Conservation (phyloP, 2,888 invertebrate species). For the Pantelozetes paolii region DNA sequence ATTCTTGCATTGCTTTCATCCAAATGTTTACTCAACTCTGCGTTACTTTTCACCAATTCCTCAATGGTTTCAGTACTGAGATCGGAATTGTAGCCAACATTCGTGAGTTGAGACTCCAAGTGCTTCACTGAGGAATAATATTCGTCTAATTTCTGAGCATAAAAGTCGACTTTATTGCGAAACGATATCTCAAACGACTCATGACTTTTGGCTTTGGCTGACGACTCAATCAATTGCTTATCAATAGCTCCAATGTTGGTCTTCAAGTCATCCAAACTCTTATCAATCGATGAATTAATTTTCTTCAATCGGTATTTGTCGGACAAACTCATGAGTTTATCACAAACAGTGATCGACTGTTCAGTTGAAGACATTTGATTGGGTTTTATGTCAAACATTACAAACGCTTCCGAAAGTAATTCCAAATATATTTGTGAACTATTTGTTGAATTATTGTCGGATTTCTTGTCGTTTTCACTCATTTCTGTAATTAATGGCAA, state of each 20-base stretch:
- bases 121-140: neutral
- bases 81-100: slow-evolving; percentile 6
- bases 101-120: neutral
- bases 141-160: slow-evolving; percentile 11
- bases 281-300: neutral
- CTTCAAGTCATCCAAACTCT: neutral
- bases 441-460: neutral
- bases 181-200: neutral
- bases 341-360: neutral
- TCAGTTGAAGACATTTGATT: neutral
- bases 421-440: slow-evolving; percentile 14
- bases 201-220: neutral
- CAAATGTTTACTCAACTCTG: neutral
- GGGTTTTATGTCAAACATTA: slow-evolving; percentile 6
- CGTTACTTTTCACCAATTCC: neutral
- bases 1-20: slow-evolving; percentile 10
- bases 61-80: neutral
- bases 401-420: slow-evolving; percentile 12
- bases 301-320: neutral
- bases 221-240: neutral
- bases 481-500: neutral
- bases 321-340: neutral
- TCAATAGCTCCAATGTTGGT: neutral
- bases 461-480: neutral
- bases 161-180: neutral